Percentiles rank a stretch among this genome's conserved stretches.
Evolutionary conservation across 2,888 invertebrate genomes (phyloP).

Genomic region (Nomada fabriciana): DNA sequence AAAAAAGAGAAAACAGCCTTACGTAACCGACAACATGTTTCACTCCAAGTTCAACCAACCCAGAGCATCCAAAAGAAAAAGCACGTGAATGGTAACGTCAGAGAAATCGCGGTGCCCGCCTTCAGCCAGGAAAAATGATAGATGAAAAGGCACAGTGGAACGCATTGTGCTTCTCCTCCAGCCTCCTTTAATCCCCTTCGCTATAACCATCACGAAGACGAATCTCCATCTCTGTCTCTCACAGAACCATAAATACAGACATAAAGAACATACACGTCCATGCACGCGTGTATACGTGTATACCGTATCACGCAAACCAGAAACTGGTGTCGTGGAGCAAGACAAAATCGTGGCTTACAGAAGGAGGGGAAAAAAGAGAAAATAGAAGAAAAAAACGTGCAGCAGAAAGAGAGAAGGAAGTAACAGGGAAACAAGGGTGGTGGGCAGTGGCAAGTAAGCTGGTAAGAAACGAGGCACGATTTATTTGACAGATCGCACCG

Average conservation of each 20-base stretch:
- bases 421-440: slow-evolving; percentile 25
- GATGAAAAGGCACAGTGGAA: slow-evolving; percentile 65
- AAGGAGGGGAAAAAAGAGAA: too few species aligned
- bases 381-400: too few species aligned
- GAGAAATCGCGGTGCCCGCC: slow-evolving; percentile 15
- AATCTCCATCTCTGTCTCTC: slow-evolving; percentile 4
- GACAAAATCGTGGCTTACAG: slow-evolving; percentile 20
- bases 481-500: slow-evolving; percentile 82
- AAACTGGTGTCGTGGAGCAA: slow-evolving; percentile 6
- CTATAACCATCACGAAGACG: slow-evolving; percentile 27
- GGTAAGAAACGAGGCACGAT: slow-evolving; percentile 79
- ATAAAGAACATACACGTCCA: background rate
- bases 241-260: background rate
- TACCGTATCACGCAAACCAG: slow-evolving; percentile 47
- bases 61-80: too few species aligned
- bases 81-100: background rate
- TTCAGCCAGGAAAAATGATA: slow-evolving; percentile 6
- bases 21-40: too few species aligned
- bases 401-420: background rate
- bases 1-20: too few species aligned
- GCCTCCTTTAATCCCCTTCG: slow-evolving; percentile 57
- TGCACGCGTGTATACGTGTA: background rate
- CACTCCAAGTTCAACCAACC: too few species aligned
- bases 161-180: slow-evolving; percentile 69
- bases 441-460: slow-evolving; percentile 61